Conservation (phyloP, 2,113 vertebrate species). For the Tursiops truncatus region DNA sequence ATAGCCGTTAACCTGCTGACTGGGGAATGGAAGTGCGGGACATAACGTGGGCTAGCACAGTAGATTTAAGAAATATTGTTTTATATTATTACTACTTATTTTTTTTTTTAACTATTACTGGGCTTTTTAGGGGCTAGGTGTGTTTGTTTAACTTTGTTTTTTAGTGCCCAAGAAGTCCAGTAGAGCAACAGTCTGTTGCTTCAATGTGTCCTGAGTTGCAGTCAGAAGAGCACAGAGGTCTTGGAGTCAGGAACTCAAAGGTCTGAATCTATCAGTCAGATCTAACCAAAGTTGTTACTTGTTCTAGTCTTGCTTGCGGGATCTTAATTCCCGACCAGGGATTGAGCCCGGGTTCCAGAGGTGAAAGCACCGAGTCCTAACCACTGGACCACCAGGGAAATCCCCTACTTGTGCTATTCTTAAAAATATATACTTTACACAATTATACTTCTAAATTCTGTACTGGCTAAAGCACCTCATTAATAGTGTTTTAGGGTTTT, state of each 20-base stretch:
- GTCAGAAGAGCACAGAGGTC: no score
- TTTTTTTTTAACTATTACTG: not conserved
- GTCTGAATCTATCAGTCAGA: not conserved
- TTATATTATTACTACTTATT: not conserved
- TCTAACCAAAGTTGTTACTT: not conserved
- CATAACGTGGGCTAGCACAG: not conserved
- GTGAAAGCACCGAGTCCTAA: accelerated
- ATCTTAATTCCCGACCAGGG: not conserved
- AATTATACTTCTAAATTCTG: not conserved
- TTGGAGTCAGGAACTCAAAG: not conserved
- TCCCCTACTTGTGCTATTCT: not conserved
- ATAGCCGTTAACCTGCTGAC: not conserved
- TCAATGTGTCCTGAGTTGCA: not conserved
- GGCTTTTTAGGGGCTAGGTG: not conserved
- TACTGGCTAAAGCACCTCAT: not conserved
- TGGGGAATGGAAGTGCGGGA: not conserved
- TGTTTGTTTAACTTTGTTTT: not conserved
- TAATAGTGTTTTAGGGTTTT: not conserved
- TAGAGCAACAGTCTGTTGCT: not conserved
- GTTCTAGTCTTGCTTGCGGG: not conserved
- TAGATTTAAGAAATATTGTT: not conserved
- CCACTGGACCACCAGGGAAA: not conserved
- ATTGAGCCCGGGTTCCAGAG: not conserved
- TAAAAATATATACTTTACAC: not conserved
- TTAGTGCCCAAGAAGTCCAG: not conserved